A percentile compares a stretch with the other conserved stretches of the same genome.
Evolutionary conservation across 2,113 vertebrate species (phyloP).

Genomic region (Crotalus tigris): DNA sequence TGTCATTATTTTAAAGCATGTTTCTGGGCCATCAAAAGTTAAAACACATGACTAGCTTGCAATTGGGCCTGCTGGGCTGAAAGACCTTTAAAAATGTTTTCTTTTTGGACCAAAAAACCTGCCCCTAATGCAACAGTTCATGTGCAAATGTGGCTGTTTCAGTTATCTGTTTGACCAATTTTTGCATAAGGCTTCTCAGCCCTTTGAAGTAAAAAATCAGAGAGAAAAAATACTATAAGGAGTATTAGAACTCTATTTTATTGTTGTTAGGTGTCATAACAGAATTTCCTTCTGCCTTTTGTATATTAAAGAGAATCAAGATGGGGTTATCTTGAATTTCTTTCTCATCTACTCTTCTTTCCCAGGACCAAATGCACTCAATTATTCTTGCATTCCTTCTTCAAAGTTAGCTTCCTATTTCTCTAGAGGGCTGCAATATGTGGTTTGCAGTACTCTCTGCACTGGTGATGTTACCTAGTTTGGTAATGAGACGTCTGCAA

Average conservation of each 20-base stretch:
- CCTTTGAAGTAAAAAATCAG: background rate
- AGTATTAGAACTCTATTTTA: background rate
- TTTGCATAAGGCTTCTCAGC: background rate
- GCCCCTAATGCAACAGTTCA: background rate
- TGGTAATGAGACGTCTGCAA: background rate
- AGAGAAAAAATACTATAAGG: background rate
- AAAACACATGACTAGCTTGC: background rate
- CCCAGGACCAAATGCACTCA: background rate
- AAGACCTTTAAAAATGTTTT: background rate
- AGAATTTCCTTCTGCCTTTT: background rate
- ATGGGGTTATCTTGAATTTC: background rate
- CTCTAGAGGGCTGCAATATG: background rate
- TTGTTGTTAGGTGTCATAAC: background rate
- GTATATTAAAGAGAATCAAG: background rate
- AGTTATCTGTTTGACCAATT: background rate
- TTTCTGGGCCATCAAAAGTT: background rate
- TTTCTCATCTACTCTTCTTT: background rate
- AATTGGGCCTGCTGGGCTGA: background rate
- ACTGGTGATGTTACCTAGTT: background rate
- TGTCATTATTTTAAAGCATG: background rate
- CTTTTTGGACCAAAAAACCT: background rate
- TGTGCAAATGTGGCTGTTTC: background rate
- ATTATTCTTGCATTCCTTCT: background rate
- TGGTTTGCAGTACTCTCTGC: background rate
- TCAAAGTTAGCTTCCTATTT: background rate